These are phyloP conservation scores for Brachynemurus nebulosus DNA, from an alignment of 2,888 invertebrate genomes.

Conservation along the genomic window DNA sequence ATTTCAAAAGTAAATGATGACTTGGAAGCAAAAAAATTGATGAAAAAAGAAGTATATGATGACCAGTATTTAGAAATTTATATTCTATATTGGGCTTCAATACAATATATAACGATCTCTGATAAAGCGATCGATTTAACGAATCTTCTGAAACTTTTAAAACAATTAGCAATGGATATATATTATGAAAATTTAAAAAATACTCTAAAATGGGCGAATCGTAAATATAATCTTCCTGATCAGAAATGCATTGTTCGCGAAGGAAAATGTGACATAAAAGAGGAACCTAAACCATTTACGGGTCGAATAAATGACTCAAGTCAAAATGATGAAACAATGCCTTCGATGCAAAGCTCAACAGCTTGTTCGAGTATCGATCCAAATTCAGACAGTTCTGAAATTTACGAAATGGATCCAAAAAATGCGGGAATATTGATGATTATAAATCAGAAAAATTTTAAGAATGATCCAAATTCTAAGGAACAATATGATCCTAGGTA, in stretches of 20 bases:
- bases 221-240: too few species aligned
- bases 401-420: slow-evolving; percentile 23
- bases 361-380: background rate
- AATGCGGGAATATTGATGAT: slow-evolving; percentile 30
- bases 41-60: too few species aligned
- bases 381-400: too few species aligned
- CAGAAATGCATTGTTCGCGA: too few species aligned
- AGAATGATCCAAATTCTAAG: slow-evolving; percentile 26
- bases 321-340: background rate
- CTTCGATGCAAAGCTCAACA: background rate
- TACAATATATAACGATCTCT: slow-evolving; percentile 19
- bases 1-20: slow-evolving; percentile 19
- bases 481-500: slow-evolving; percentile 29
- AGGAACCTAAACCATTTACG: background rate
- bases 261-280: background rate
- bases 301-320: background rate
- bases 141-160: slow-evolving; percentile 22
- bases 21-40: slow-evolving; percentile 16
- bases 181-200: too few species aligned
- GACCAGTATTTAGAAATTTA: slow-evolving; percentile 24
- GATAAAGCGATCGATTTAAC: slow-evolving; percentile 18
- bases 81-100: slow-evolving; percentile 25
- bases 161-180: slow-evolving; percentile 22
- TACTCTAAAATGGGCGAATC: background rate
- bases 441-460: slow-evolving; percentile 29